These are phyloP conservation scores for Calephelis perditalis DNA, from an alignment of 2,888 invertebrate species.

Conservation along the genomic window DNA sequence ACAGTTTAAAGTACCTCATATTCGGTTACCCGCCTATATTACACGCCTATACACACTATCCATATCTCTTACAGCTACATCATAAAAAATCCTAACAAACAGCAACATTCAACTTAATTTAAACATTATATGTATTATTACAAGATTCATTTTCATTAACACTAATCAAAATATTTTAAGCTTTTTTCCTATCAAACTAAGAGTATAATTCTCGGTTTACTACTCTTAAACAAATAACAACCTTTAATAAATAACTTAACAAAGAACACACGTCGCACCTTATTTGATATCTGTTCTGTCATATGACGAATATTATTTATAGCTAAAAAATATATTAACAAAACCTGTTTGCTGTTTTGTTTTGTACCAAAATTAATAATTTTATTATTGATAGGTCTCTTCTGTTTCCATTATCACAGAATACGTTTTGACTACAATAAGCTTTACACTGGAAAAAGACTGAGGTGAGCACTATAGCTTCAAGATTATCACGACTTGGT, in stretches of 20 bases:
- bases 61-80: conserved; percentile 43
- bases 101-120: conserved; percentile 24
- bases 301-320: conserved; percentile 34
- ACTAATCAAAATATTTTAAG: conserved; percentile 28
- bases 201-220: conserved; percentile 71
- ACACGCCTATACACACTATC: conserved; percentile 62
- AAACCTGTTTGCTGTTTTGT: conserved; percentile 36
- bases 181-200: conserved; percentile 26
- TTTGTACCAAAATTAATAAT: conserved; percentile 34
- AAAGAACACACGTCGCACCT: conserved; percentile 66
- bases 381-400: too few relatives aligned
- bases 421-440: too few relatives aligned
- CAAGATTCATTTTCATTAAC: conserved; percentile 34
- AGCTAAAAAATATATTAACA: conserved; percentile 13
- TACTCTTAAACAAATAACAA: conserved; percentile 62
- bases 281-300: conserved; percentile 65
- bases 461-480: too few relatives aligned
- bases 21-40: conserved; percentile 69
- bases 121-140: conserved; percentile 20
- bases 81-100: conserved; percentile 41
- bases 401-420: too few relatives aligned
- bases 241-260: conserved; percentile 64
- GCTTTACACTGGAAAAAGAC: too few relatives aligned
- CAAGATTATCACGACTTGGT: too few relatives aligned
- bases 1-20: conserved; percentile 70